A percentile compares a stretch with the other conserved stretches of the same genome.
Conservation (phyloP, 2,113 vertebrate genomes). For the Phoxinus phoxinus region DNA sequence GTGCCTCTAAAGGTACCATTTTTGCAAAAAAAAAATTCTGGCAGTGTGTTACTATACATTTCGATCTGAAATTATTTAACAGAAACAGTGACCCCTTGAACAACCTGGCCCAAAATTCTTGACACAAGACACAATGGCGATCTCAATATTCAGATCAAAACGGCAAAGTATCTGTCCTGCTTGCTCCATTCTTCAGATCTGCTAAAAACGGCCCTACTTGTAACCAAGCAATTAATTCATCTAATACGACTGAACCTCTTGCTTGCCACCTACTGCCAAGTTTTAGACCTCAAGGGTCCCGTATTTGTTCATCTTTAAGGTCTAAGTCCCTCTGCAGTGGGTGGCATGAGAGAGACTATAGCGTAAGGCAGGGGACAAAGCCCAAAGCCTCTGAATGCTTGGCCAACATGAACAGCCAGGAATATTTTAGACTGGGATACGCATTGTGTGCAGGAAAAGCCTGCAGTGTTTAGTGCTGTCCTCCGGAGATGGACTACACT, state of each 20-base stretch:
- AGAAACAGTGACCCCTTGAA: background rate
- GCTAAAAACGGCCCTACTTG: background rate
- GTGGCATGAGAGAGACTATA: background rate
- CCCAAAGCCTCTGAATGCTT: conserved; percentile 11
- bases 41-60: too few relatives aligned
- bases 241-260: background rate
- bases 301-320: background rate
- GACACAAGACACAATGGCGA: background rate
- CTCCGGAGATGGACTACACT: conserved; percentile 34
- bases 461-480: conserved; percentile 29
- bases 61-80: too few relatives aligned
- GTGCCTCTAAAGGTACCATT: too few relatives aligned
- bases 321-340: background rate
- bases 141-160: background rate
- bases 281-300: background rate
- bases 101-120: background rate
- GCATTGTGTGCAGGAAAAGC: conserved; percentile 22
- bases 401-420: conserved; percentile 2
- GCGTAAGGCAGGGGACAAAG: conserved; percentile 30
- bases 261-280: background rate
- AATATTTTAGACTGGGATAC: conserved; percentile 14
- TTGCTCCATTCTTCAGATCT: background rate
- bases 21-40: too few relatives aligned
- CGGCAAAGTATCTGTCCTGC: background rate
- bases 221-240: background rate